Base-by-base conservation (phyloP, 2,797 vertebrate species). In the Lepilemur septentrionalis region DNA sequence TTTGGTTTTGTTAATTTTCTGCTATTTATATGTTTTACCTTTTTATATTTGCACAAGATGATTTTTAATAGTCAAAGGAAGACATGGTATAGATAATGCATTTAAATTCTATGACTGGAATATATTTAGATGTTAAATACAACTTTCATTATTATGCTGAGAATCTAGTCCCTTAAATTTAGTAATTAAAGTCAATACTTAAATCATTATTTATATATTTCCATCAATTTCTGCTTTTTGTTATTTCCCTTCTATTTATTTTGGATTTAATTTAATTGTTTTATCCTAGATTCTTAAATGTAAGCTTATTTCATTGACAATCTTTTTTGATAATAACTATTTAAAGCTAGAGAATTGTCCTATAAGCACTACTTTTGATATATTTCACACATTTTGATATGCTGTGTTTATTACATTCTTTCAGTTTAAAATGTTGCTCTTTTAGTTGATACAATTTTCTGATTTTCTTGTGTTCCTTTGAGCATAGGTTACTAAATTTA, bases 401-500 rank as follows among this genome's bases (percentile, higher is more conserved):
- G 28, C 10, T 75, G 10, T 63, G 18, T 25, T 95, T 89, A 86
- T 95, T 92, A 86, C 25, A 85, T 89, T 86, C 35, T 70, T 91
- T 82, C 67, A 78, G 20, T 35, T 87, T 14, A 75, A 67, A 48
- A 14, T 35, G 52, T n/a, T 73, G 0, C 84, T 55, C 50, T 95
- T 61, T 63, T 41, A n/a, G 11, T 84, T 92, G 15, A 79, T 65
- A 92, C 30, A 67, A 30, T 88, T 93, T 41, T 72, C 41, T 79
- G 52, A 73, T 50, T 92, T 89, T 84, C 28, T 61, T 78, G 2
- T 61, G 18, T 61, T 46, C 76, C 32, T 84, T 84, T 75, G 41
- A 65, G 10, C n/a, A 48, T 65, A 57, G n/a, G 10, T 59, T 93
- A 41, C 79, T 79, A 91, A 28, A 43, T 15, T 2, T 73, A 48